These are phyloP conservation scores for Zaprionus vittiger DNA, from an alignment of 1,140 invertebrate species.

Conservation along the genomic window DNA sequence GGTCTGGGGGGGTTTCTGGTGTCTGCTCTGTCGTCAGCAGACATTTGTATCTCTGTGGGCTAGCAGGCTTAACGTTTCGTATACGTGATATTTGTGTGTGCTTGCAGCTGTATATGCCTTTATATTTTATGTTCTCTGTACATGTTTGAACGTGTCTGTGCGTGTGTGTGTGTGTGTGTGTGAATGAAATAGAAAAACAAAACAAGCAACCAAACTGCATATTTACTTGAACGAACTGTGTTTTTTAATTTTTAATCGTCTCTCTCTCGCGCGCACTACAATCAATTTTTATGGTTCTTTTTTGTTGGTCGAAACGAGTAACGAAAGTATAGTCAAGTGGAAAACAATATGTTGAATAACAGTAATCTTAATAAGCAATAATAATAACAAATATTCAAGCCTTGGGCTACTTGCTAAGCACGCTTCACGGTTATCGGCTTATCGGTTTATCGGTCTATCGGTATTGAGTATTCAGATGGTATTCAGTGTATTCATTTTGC, in stretches of 20 bases:
- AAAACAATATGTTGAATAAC: background rate
- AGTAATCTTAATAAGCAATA: conserved; percentile 4
- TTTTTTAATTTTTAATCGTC: conserved; percentile 46
- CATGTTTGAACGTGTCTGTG: conserved; percentile 12
- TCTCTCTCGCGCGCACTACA: conserved; percentile 10
- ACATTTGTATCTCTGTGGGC: conserved; percentile 56
- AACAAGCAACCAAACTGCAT: conserved; percentile 13
- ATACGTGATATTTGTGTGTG: conserved; percentile 35
- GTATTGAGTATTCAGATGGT: background rate
- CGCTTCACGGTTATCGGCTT: background rate
- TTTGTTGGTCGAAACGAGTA: background rate
- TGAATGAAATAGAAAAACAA: conserved; percentile 8
- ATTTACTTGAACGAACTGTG: conserved; percentile 35
- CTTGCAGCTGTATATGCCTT: conserved; percentile 8
- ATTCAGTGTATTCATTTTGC: background rate
- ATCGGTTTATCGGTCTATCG: background rate
- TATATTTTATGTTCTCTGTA: background rate
- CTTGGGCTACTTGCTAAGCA: conserved; percentile 18
- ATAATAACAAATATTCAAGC: conserved; percentile 3
- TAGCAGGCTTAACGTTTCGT: conserved; percentile 37
- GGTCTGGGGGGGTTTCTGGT: background rate
- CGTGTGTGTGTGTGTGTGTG: conserved; percentile 9
- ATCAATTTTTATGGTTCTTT: conserved; percentile 33
- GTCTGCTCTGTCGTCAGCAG: conserved; percentile 60
- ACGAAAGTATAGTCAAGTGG: conserved; percentile 2